Conservation (phyloP, 2,113 vertebrate genomes). For the Prietella phreatophila region DNA sequence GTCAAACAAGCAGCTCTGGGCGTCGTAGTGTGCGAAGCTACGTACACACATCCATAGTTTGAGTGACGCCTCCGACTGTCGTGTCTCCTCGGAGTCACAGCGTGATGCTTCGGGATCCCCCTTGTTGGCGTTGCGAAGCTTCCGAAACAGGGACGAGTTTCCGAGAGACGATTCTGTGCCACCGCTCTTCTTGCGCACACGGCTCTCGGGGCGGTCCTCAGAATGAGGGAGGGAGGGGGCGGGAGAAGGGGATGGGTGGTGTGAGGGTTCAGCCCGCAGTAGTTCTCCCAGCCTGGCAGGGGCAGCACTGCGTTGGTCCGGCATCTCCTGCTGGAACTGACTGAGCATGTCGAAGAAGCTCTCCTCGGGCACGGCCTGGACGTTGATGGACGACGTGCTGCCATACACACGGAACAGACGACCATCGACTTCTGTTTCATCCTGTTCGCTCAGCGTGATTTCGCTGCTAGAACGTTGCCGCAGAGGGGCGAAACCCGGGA, state of each 20-base stretch:
- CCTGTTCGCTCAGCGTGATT: constrained; percentile 88
- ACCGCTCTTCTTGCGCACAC: constrained; percentile 77
- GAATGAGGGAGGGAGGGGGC: constrained; percentile 49
- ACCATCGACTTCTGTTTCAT: constrained; percentile 66
- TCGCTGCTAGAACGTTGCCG: constrained; percentile 89
- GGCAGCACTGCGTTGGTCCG: constrained; percentile 63
- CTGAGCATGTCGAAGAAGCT: constrained; percentile 89
- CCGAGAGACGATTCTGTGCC: constrained; percentile 71
- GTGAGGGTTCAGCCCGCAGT: constrained; percentile 55
- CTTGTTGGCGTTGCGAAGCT: constrained; percentile 75
- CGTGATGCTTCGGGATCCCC: constrained; percentile 68
- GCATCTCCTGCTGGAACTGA: constrained; percentile 79
- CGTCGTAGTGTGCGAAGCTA: constrained; percentile 87
- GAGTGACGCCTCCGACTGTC: constrained; percentile 55
- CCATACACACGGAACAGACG: constrained; percentile 84
- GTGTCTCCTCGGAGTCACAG: constrained; percentile 56
- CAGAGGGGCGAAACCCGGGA: constrained; percentile 68
- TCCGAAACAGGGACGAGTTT: constrained; percentile 83
- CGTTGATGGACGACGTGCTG: constrained; percentile 93
- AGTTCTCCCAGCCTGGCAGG: constrained; percentile 65
- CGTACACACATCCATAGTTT: constrained; percentile 81
- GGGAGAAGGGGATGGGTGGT: constrained; percentile 45
- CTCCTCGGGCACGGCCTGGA: constrained; percentile 84
- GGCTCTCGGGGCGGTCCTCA: constrained; percentile 68
- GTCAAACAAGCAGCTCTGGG: constrained; percentile 89